Evolutionary conservation across 2,797 vertebrate species (phyloP), one percentile per base, ranked within the genome.

Genomic region (Emydoidea blandingii): DNA sequence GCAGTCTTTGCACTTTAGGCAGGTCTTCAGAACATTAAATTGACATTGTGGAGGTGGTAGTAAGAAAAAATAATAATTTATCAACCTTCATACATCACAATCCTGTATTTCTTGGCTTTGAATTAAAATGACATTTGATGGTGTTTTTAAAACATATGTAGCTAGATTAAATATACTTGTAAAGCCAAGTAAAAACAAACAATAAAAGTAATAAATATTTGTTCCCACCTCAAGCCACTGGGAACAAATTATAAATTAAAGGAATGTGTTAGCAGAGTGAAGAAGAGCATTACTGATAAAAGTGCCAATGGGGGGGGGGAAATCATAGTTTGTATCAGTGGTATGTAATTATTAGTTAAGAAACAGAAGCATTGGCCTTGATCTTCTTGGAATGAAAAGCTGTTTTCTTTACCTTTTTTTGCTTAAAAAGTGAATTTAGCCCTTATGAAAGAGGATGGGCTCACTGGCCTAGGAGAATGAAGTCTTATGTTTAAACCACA

Each of bases 41-140:
- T 97, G 94, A 98, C 6, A 25, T 97, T 97, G 91, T 83, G 34
- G 96, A 97, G 95, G 83, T 94, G 91, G n/a, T 89, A 96, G 96
- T 97, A 97, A 94, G 72, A 84, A 92, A 94, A 97, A 95, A 91
- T 81, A 3, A 81, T 97, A 41, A 95, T 85, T 98, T 97, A 97
- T 87, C 97, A 96, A 83, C 56, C n/a, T 97, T 97, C 84, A 79
- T 94, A 90, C 95, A 5, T 97, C 97, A 96, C 81, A 34, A 97
- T 85, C 90, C 95, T 97, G 92, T 95, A 41, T 95, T 96, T 97
- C 97, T 98, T 98, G 96, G 96, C 95, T 96, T 95, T 56, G 68
- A 96, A 97, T 95, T 96, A 95, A 96, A 98, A 97, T 94, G 90
- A 89, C 49, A 81, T 89, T 96, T 96, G 96, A 98, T 94, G 94